phyloP scores from a whole-genome alignment of 2,888 invertebrate genomes.

The Drosophila phalerata region DNA sequence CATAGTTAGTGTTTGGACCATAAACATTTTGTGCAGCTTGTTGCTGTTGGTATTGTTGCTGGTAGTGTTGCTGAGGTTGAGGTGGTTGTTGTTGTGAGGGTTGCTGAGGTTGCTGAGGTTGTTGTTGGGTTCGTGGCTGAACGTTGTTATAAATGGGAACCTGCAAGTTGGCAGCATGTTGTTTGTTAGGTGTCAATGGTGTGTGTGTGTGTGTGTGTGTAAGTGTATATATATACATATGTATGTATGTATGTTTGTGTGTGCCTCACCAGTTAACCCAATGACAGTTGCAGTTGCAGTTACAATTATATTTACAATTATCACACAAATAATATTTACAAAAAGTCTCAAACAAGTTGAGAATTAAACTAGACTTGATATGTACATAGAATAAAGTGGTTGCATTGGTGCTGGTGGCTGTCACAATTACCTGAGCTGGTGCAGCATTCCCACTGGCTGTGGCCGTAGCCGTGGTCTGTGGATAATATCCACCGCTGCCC shows the following conservation, averaged over 20 bases:
- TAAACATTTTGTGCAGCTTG: constrained; percentile 69
- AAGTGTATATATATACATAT: constrained; percentile 15
- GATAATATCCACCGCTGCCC: constrained; percentile 67
- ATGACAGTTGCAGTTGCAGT: constrained; percentile 54
- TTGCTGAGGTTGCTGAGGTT: constrained; percentile 33
- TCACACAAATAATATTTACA: constrained; percentile 48
- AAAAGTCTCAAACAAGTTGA: constrained; percentile 5
- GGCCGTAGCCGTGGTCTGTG: constrained; percentile 51
- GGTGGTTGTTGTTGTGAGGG: constrained; percentile 39
- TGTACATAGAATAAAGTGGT: constrained; percentile 21
- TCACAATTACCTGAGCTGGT: constrained; percentile 74
- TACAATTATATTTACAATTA: constrained; percentile 70
- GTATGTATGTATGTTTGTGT: constrained; percentile 11
- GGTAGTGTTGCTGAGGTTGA: constrained; percentile 40
- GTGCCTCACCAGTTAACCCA: constrained; percentile 58
- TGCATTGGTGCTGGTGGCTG: background rate
- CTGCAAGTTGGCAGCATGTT: constrained; percentile 75
- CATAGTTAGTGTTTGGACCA: constrained; percentile 58
- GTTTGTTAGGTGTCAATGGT: constrained; percentile 28
- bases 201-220: constrained; percentile 4
- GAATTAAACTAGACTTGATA: constrained; percentile 13
- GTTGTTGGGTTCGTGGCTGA: constrained; percentile 61
- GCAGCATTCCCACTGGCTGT: constrained; percentile 37
- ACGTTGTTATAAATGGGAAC: constrained; percentile 82
- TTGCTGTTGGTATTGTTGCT: constrained; percentile 48